These are phyloP conservation scores for Brachionus asplanchnoidis DNA, from an alignment of 1,140 invertebrate genomes.

Conservation along the genomic window DNA sequence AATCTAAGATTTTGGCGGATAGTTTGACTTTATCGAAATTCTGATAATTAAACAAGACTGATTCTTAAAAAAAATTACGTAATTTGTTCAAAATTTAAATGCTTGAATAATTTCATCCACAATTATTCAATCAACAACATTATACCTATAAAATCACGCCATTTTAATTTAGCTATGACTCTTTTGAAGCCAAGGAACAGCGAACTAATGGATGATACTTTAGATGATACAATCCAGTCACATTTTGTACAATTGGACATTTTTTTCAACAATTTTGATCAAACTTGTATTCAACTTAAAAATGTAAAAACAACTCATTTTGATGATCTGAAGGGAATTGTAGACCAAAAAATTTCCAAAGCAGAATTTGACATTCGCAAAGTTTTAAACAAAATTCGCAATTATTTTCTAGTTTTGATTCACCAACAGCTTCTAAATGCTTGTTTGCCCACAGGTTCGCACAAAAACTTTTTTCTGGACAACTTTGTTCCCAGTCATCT, in stretches of 20 bases:
- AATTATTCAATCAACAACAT: not conserved
- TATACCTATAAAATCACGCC: constrained; percentile 11
- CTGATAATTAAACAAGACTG: not conserved
- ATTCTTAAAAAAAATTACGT: constrained; percentile 3
- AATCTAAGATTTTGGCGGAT: not conserved
- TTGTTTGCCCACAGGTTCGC: not conserved
- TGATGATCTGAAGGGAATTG: not conserved
- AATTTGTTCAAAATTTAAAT: not conserved
- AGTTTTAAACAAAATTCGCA: not conserved
- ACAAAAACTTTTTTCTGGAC: not conserved
- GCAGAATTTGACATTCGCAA: not conserved
- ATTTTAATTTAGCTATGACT: not conserved
- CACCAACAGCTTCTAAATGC: not conserved
- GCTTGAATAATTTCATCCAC: not conserved
- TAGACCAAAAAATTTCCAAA: not conserved
- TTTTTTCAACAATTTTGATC: not conserved
- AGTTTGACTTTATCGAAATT: constrained; percentile 2
- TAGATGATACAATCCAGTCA: not conserved
- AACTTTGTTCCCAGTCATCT: not conserved
- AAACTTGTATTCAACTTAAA: not conserved
- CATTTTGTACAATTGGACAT: not conserved
- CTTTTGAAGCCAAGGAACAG: not conserved
- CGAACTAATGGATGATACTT: not conserved
- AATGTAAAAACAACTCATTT: not conserved
- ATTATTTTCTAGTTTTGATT: not conserved